Percentiles rank a stretch among this genome's conserved stretches.
Evolutionary conservation across 2,888 invertebrate species (phyloP).

Genomic region (Lasioglossum vierecki): DNA sequence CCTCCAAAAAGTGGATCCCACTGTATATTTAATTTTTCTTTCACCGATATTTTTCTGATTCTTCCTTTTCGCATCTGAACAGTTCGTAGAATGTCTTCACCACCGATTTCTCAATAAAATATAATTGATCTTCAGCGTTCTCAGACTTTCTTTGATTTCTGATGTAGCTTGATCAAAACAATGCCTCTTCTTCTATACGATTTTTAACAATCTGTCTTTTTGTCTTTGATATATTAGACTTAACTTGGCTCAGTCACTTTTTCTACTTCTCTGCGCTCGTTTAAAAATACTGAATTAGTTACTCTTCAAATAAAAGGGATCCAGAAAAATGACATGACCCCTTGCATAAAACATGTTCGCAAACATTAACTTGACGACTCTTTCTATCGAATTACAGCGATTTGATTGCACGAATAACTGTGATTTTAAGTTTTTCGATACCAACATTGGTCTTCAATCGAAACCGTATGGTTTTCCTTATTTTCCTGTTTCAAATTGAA

Average conservation of each 20-base stretch:
- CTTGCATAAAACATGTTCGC: background rate
- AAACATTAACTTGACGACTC: background rate
- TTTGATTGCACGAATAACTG: background rate
- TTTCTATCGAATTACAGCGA: background rate
- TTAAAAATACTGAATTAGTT: background rate
- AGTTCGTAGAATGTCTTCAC: slow-evolving; percentile 2
- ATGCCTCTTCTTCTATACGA: background rate
- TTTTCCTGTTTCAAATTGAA: background rate
- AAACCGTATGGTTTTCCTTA: background rate
- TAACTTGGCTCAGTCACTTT: background rate
- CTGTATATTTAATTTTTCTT: background rate
- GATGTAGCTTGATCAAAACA: background rate
- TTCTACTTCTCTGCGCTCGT: background rate
- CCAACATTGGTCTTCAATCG: background rate
- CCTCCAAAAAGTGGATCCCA: background rate
- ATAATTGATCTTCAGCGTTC: background rate
- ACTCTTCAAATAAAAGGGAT: background rate
- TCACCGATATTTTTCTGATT: background rate
- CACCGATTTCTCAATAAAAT: background rate
- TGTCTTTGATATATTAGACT: background rate
- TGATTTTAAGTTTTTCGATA: slow-evolving; percentile 5
- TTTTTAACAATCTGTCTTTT: background rate
- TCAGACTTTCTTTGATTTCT: background rate
- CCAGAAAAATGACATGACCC: background rate
- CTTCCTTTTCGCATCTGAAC: background rate